Evolutionary conservation across 92 coral and sea anemone species (phyloP).

Genomic region (Ricordea florida): DNA sequence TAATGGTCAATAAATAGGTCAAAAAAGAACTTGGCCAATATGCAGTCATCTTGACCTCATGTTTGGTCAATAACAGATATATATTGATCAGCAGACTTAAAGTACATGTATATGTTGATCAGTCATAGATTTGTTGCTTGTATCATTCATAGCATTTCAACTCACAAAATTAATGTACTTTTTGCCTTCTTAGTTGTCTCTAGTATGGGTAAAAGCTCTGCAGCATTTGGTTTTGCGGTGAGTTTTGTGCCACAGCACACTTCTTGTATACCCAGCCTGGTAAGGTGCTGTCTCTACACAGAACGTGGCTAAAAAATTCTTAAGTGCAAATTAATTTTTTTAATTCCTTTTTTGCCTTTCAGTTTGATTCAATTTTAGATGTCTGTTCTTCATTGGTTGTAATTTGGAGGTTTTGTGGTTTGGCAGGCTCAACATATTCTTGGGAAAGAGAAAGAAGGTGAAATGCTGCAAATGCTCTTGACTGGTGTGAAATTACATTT

Average conservation of each 20-base stretch:
- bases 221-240: slow-evolving; percentile 92
- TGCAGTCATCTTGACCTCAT: too few relatives aligned
- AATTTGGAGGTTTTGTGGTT: slow-evolving; percentile 87
- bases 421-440: slow-evolving; percentile 58
- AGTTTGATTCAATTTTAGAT: slow-evolving; percentile 84
- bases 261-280: too few relatives aligned
- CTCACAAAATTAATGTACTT: neutral
- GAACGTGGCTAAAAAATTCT: too few relatives aligned
- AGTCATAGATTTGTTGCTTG: neutral
- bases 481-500: too few relatives aligned
- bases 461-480: too few relatives aligned
- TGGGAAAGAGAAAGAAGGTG: slow-evolving; percentile 84
- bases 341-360: neutral
- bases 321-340: neutral
- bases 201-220: slow-evolving; percentile 75
- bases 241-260: too few relatives aligned
- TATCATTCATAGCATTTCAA: neutral
- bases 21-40: too few relatives aligned
- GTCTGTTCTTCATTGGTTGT: slow-evolving; percentile 83
- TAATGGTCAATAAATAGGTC: too few relatives aligned
- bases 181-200: slow-evolving; percentile 58
- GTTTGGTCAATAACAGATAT: too few relatives aligned
- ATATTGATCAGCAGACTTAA: too few relatives aligned
- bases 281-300: too few relatives aligned
- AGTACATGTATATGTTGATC: too few relatives aligned